Base-by-base conservation (phyloP, 2,888 invertebrate species). In the Cepaea hortensis region DNA sequence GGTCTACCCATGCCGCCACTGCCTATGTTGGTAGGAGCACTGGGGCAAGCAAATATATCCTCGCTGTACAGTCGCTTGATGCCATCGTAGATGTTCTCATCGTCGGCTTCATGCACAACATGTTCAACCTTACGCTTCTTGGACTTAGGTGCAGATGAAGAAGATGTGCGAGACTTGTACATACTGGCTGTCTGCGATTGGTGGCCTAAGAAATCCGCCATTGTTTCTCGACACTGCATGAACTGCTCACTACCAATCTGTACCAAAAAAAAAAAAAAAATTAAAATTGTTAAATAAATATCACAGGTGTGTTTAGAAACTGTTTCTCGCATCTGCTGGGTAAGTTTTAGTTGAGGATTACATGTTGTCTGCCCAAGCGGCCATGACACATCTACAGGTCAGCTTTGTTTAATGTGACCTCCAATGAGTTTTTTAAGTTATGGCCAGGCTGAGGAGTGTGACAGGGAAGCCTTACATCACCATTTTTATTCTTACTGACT, bases 1-100 rank as follows among this genome's bases (percentile, higher is more conserved):
- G 79, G 9, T 75, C 68, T 81, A 3, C 76, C 86, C 18, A 18
- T n/a, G n/a, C n/a, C 18, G 35, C 23, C 55, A 62, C 11, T 68
- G 9, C 48, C 84, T 13, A 20, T n/a, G 4, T 6, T 35, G 13
- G 76, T n/a, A 23, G n/a, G 23, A 23, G n/a, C 61, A 48, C 55
- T 73, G 18, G 61, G 68, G 61, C n/a, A 76, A 11, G 73, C 84
- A 46, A 73, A 68, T n/a, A 46, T 85, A 62, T 88, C 87, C 46
- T 89, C 87, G 46, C 79, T 72, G 90, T 94, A 94, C 55, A 94
- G 91, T 15, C 93, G 90, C 89, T 93, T 94, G 88, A 94, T 93
- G 81, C 93, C 93, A 80, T 94, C 93, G 83, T 93, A 94, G 70
- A 94, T 90, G 84, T 93, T 92, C 77, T 92, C 92, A 50, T 88